Evolutionary conservation across 2,113 vertebrate species (phyloP).

Genomic region (Cricetomys ansorgei): DNA sequence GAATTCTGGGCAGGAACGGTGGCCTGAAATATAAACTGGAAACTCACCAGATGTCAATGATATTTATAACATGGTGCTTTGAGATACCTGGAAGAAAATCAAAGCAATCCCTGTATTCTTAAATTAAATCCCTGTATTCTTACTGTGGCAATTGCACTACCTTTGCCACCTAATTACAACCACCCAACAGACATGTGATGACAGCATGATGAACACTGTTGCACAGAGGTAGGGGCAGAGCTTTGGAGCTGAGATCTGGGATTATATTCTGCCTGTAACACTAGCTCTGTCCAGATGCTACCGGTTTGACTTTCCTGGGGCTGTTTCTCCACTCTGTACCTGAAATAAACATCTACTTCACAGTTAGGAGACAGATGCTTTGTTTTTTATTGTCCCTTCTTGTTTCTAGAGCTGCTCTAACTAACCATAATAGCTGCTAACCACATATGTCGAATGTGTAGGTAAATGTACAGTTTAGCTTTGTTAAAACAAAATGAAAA

Average conservation of each 20-base stretch:
- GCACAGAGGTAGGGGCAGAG: neutral
- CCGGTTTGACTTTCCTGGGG: constrained; percentile 20
- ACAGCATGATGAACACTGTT: neutral
- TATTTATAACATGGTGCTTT: constrained; percentile 47
- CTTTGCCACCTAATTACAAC: constrained; percentile 17
- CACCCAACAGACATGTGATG: neutral
- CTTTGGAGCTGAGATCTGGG: neutral
- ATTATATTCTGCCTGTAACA: neutral
- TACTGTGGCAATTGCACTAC: neutral
- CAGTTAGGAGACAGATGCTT: neutral
- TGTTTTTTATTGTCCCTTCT: constrained; percentile 1
- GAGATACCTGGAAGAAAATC: constrained; percentile 24
- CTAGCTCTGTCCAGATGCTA: neutral
- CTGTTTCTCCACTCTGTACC: neutral
- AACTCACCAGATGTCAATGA: neutral
- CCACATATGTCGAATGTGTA: neutral
- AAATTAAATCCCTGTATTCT: constrained; percentile 8
- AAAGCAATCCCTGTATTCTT: neutral
- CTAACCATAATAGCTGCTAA: neutral
- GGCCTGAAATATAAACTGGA: constrained; percentile 14
- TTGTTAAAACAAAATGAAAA: constrained; percentile 35
- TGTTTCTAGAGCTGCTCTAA: neutral
- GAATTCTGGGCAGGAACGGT: constrained; percentile 28
- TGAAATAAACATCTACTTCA: neutral
- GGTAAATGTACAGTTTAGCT: neutral